Conservation (phyloP, 2,888 invertebrate species). For the Epistrophe eligans region DNA sequence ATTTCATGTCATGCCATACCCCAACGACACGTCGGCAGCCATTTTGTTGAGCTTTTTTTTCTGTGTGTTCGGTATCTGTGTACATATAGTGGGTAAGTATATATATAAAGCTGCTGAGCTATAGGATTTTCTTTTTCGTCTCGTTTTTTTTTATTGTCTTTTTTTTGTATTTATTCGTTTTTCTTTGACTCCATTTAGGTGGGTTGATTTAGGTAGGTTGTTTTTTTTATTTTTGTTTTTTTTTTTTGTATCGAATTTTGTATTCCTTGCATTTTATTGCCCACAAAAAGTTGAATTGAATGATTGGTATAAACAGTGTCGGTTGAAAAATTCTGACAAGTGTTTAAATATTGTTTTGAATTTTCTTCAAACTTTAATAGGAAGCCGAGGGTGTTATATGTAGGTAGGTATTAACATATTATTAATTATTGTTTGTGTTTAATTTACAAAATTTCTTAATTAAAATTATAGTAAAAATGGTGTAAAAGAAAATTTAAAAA, state of each 20-base stretch:
- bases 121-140: conserved; percentile 59
- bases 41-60: conserved; percentile 68
- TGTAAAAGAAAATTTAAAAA: too few species aligned
- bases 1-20: conserved; percentile 39
- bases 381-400: too few species aligned
- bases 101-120: conserved; percentile 38
- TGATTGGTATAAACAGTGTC: conserved; percentile 58
- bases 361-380: neutral
- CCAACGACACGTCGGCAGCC: conserved; percentile 56
- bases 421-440: too few species aligned
- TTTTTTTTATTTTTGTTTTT: conserved; percentile 13
- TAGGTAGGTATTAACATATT: too few species aligned
- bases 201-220: conserved; percentile 20
- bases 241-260: conserved; percentile 26
- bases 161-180: conserved; percentile 11
- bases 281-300: conserved; percentile 49
- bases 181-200: conserved; percentile 26
- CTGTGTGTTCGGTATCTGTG: conserved; percentile 11
- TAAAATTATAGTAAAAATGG: too few species aligned
- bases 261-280: conserved; percentile 28
- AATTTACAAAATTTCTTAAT: too few species aligned
- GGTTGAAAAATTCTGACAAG: conserved; percentile 38
- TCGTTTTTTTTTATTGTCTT: conserved; percentile 19
- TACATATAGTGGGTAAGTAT: neutral
- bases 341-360: conserved; percentile 1